Conservation (phyloP, 2,888 invertebrate species). For the Aricia artaxerxes region DNA sequence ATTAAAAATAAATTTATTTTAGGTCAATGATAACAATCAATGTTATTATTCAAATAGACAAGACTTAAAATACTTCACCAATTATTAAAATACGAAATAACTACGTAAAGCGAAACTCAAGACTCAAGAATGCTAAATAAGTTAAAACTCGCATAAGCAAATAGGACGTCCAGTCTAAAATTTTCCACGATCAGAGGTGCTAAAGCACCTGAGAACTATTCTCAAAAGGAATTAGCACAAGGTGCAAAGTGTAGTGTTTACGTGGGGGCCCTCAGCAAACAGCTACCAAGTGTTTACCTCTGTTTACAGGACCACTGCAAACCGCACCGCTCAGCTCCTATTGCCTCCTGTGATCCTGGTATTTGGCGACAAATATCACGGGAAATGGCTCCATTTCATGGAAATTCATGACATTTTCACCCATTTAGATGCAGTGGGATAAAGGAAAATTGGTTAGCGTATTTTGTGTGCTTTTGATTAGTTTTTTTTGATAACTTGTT, state of each 20-base stretch:
- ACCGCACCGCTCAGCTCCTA: conserved; percentile 39
- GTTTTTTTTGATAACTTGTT: background rate
- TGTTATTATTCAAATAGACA: too few species aligned
- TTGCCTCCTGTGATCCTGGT: conserved; percentile 14
- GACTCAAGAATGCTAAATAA: background rate
- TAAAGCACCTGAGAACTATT: conserved; percentile 15
- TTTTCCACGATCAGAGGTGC: background rate
- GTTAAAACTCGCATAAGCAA: background rate
- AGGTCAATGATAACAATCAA: background rate
- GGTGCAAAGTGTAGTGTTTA: conserved; percentile 69
- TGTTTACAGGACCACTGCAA: conserved; percentile 44
- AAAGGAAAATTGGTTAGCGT: background rate
- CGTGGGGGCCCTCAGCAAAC: conserved; percentile 74
- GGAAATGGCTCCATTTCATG: conserved; percentile 22
- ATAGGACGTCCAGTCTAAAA: background rate
- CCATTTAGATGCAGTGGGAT: background rate
- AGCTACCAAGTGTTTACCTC: conserved; percentile 63
- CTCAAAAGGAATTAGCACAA: conserved; percentile 42
- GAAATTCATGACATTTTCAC: background rate
- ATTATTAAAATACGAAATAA: background rate
- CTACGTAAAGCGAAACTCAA: background rate
- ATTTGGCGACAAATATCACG: conserved; percentile 19
- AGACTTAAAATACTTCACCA: too few species aligned
- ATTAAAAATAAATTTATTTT: too few species aligned
- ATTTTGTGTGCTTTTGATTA: conserved; percentile 18